phyloP scores from a whole-genome alignment of 2,113 vertebrate species.

The Hydrochoerus hydrochaeris region DNA sequence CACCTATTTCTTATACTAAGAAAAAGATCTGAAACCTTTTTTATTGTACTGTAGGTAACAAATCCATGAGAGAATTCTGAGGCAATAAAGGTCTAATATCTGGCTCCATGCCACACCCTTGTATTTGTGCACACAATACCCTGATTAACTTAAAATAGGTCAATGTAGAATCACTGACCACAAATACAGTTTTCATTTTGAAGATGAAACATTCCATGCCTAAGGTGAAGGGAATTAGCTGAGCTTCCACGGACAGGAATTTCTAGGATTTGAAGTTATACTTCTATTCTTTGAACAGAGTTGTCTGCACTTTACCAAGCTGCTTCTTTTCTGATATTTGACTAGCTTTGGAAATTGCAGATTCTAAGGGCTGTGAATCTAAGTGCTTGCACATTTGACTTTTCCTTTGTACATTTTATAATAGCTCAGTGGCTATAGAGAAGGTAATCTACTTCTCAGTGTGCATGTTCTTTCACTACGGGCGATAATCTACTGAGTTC shows the following conservation, averaged over 20 bases:
- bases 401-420: constrained; percentile 78
- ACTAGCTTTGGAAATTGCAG: constrained; percentile 63
- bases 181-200: not conserved
- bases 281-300: not conserved
- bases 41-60: not conserved
- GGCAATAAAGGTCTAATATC: not conserved
- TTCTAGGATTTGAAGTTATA: not conserved
- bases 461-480: constrained; percentile 76
- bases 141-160: not conserved
- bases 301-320: constrained; percentile 19
- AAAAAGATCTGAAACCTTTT: not conserved
- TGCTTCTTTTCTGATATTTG: constrained; percentile 60
- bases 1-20: not conserved
- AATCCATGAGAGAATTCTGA: not conserved
- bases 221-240: not conserved
- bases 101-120: not conserved
- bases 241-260: not conserved
- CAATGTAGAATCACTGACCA: not conserved
- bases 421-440: constrained; percentile 77
- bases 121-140: not conserved
- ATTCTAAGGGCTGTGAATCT: constrained; percentile 69
- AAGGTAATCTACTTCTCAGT: constrained; percentile 79
- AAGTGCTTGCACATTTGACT: constrained; percentile 76
- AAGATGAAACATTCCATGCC: not conserved
- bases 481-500: constrained; percentile 82